Evolutionary conservation across 2,797 vertebrate species (phyloP).

Genomic region (Schizopygopsis malacanthus): DNA sequence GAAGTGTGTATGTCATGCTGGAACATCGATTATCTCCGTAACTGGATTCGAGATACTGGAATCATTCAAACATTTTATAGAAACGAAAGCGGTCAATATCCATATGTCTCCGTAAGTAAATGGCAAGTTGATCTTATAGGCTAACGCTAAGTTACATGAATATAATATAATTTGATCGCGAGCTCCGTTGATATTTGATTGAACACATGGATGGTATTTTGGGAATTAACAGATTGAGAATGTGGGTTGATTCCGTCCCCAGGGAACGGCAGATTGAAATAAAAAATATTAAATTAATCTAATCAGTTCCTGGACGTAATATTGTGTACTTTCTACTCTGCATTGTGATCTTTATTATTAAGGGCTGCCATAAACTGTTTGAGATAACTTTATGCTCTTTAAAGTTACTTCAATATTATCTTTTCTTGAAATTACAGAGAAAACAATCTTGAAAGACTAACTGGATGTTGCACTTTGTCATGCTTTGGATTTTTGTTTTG

Average conservation of each 20-base stretch:
- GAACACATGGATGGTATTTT: background rate
- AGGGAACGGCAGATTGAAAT: background rate
- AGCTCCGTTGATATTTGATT: background rate
- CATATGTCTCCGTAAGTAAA: conserved; percentile 54
- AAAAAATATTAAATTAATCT: background rate
- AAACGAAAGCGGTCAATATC: conserved; percentile 6
- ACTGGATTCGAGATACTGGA: background rate
- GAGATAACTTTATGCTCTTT: background rate
- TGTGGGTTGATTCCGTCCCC: background rate
- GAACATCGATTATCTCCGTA: background rate
- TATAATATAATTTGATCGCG: background rate
- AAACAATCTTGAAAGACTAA: background rate
- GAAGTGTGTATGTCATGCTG: conserved; percentile 34
- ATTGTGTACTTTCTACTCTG: background rate
- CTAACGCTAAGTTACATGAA: too few relatives aligned
- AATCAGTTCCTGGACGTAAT: background rate
- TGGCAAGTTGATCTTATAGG: background rate
- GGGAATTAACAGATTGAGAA: background rate
- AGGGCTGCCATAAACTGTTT: conserved; percentile 14
- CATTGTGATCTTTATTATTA: conserved; percentile 9
- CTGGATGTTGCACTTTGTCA: background rate
- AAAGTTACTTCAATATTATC: background rate
- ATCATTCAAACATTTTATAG: conserved; percentile 15
- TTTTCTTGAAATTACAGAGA: background rate
- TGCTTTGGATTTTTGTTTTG: background rate